Evolutionary conservation across 2,797 vertebrate genomes (phyloP).

Genomic region (Peromyscus attwateri): DNA sequence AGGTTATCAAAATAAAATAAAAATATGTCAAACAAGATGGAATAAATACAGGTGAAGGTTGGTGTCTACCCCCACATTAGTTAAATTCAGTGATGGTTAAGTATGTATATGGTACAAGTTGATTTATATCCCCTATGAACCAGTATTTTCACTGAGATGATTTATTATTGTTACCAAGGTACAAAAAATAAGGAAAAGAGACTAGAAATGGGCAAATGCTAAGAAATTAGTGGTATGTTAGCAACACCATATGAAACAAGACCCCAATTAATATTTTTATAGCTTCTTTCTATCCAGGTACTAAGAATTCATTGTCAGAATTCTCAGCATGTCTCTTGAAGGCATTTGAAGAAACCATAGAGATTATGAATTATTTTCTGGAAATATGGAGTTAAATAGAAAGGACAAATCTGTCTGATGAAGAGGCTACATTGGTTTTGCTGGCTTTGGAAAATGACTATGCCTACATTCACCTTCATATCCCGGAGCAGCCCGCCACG

Average conservation of each 20-base stretch:
- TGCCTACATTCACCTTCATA: background rate
- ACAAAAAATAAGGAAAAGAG: background rate
- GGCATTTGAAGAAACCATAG: constrained; percentile 15
- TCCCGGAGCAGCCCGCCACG: background rate
- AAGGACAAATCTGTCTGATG: constrained; percentile 13
- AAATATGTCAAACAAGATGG: background rate
- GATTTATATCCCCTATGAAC: background rate
- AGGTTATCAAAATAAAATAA: constrained; percentile 37
- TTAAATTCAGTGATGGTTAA: background rate
- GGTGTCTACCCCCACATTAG: background rate
- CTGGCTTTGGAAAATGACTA: constrained; percentile 46
- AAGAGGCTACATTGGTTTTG: background rate
- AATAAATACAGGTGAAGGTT: background rate
- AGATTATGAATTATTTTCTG: background rate
- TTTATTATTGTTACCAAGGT: background rate
- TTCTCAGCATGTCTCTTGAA: background rate
- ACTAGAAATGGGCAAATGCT: background rate
- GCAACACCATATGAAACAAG: background rate
- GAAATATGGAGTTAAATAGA: constrained; percentile 45
- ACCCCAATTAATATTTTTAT: background rate
- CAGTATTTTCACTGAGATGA: background rate
- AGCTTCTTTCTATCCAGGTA: background rate
- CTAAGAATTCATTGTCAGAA: background rate
- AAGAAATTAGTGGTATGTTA: background rate
- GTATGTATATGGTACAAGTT: background rate